Conservation (phyloP, 2,888 invertebrate species). For the Drosophila multiciliata region DNA sequence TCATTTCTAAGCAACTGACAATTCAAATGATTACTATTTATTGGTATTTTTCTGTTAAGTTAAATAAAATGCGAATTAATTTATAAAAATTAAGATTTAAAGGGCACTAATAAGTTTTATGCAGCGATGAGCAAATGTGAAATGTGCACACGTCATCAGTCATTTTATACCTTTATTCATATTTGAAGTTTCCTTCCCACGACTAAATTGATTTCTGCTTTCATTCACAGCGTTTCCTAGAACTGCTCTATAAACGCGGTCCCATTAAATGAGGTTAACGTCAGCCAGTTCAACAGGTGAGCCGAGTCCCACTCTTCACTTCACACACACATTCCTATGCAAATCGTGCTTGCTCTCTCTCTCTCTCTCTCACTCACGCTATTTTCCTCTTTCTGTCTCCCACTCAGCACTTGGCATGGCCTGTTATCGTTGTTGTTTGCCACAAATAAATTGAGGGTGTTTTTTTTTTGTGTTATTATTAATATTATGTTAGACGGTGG, state of each 20-base stretch:
- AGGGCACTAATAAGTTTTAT: slow-evolving; percentile 5
- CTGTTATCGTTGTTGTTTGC: slow-evolving; percentile 32
- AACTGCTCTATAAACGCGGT: slow-evolving; percentile 31
- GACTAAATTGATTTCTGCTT: slow-evolving; percentile 50
- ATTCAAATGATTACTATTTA: neutral
- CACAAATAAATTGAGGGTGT: slow-evolving; percentile 15
- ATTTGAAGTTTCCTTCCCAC: slow-evolving; percentile 72
- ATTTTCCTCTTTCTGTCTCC: slow-evolving; percentile 17
- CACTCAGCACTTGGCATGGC: slow-evolving; percentile 11
- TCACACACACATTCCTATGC: slow-evolving; percentile 29
- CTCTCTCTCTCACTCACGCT: slow-evolving; percentile 11
- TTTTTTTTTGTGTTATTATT: slow-evolving; percentile 5
- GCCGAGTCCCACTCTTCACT: slow-evolving; percentile 52
- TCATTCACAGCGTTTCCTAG: slow-evolving; percentile 42
- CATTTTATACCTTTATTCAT: slow-evolving; percentile 73
- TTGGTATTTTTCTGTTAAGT: neutral
- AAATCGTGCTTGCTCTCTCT: slow-evolving; percentile 14
- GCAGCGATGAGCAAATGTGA: slow-evolving; percentile 15
- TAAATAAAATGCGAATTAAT: neutral
- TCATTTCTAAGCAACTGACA: neutral
- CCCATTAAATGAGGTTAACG: slow-evolving; percentile 49
- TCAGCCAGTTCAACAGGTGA: slow-evolving; percentile 66
- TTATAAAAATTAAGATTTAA: neutral
- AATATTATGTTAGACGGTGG: slow-evolving; percentile 50
- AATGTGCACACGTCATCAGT: neutral